These are phyloP conservation scores for Clinocottus analis DNA, from an alignment of 2,113 vertebrate genomes.

Conservation along the genomic window DNA sequence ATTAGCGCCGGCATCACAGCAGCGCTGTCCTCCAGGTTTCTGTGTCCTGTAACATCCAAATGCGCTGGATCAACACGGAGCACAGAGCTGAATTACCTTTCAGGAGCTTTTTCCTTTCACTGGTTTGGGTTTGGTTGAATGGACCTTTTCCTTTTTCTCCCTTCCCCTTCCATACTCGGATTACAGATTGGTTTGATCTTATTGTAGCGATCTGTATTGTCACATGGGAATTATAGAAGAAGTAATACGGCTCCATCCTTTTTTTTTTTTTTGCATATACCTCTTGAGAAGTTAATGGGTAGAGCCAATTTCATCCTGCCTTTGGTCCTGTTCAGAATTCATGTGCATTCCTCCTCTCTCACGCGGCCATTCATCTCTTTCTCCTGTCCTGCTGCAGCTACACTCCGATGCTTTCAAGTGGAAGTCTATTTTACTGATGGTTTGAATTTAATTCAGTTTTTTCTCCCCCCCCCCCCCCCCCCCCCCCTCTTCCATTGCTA, in stretches of 20 bases:
- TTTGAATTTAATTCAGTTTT: slow-evolving; percentile 76
- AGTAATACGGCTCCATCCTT: slow-evolving; percentile 56
- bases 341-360: slow-evolving; percentile 63
- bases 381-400: slow-evolving; percentile 61
- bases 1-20: slow-evolving; percentile 31
- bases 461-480: slow-evolving; percentile 34
- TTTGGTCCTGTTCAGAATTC: slow-evolving; percentile 66
- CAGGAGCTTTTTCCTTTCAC: slow-evolving; percentile 47
- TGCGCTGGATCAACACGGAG: slow-evolving; percentile 23
- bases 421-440: slow-evolving; percentile 79
- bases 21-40: slow-evolving; percentile 11
- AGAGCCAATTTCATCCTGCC: slow-evolving; percentile 67
- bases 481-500: slow-evolving; percentile 46
- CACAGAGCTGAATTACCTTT: slow-evolving; percentile 44
- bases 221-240: slow-evolving; percentile 62
- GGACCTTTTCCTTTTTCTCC: slow-evolving; percentile 36
- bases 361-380: slow-evolving; percentile 62
- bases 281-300: slow-evolving; percentile 67
- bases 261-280: slow-evolving; percentile 67
- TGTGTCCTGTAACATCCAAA: slow-evolving; percentile 28
- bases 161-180: slow-evolving; percentile 50
- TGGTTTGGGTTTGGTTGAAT: slow-evolving; percentile 57
- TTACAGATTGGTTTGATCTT: slow-evolving; percentile 66
- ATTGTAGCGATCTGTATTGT: slow-evolving; percentile 62
- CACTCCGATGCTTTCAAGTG: slow-evolving; percentile 70